Conservation (phyloP, 2,797 vertebrate genomes). For the Sebastes wilsoni region DNA sequence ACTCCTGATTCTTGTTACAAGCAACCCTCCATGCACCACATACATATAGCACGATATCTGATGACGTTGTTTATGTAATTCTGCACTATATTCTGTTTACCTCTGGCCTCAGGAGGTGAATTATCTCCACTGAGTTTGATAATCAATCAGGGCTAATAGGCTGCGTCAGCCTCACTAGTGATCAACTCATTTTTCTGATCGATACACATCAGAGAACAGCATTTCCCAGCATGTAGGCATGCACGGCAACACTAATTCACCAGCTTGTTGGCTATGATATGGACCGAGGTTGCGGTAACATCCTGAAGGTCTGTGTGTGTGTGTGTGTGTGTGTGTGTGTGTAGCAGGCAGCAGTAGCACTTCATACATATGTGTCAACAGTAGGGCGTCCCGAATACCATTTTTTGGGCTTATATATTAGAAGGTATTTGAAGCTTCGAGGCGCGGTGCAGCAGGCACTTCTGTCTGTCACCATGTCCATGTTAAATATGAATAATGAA, state of each 20-base stretch:
- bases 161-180: not conserved
- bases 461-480: no score
- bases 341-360: not conserved
- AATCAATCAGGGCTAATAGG: conserved; percentile 20
- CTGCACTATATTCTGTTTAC: not conserved
- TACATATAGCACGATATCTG: not conserved
- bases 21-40: not conserved
- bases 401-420: no score
- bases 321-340: conserved; percentile 27
- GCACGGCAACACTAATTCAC: not conserved
- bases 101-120: not conserved
- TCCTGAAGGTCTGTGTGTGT: conserved; percentile 42
- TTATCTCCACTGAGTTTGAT: not conserved
- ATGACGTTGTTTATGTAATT: not conserved
- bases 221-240: not conserved
- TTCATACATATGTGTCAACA: not conserved
- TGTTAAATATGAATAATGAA: no score
- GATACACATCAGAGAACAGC: conserved; percentile 10
- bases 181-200: conserved; percentile 26
- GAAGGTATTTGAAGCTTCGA: no score
- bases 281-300: not conserved
- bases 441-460: no score
- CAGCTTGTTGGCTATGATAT: not conserved
- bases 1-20: not conserved
- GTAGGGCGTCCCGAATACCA: no score